Evolutionary conservation across 2,797 vertebrate genomes (phyloP).

Genomic region (Mareca penelope): DNA sequence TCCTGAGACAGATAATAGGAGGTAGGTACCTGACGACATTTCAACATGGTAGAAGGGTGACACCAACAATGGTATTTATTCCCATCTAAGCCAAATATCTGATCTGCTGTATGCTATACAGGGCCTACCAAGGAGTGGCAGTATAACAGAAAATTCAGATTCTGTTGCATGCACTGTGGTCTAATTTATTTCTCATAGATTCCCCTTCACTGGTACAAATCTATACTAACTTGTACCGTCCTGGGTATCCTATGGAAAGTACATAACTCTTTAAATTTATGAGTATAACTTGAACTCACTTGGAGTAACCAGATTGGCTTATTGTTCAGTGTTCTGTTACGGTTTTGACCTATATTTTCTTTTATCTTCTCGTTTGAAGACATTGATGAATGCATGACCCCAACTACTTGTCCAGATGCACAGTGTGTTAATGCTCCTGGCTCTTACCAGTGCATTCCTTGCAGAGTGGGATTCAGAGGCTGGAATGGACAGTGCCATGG

Average conservation of each 20-base stretch:
- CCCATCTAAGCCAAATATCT: neutral
- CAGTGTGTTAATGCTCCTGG: constrained; percentile 89
- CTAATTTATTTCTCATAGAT: neutral
- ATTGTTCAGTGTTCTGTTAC: neutral
- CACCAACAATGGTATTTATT: neutral
- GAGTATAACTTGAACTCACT: neutral
- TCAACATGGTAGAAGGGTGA: neutral
- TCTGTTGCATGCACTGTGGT: neutral
- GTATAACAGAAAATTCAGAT: neutral
- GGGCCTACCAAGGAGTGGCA: neutral
- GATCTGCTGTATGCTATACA: neutral
- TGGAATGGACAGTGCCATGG: constrained; percentile 88
- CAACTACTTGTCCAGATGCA: constrained; percentile 84
- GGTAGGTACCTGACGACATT: neutral
- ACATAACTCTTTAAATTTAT: neutral
- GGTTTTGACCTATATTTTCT: neutral
- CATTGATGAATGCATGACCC: constrained; percentile 87
- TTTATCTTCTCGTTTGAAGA: constrained; percentile 77
- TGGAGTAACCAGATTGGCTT: neutral
- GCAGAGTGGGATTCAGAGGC: constrained; percentile 86
- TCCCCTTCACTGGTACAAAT: neutral
- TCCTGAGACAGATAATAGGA: neutral
- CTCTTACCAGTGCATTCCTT: constrained; percentile 87
- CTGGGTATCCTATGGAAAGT: neutral
- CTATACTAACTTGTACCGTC: neutral